Evolutionary conservation across 2,888 invertebrate species (phyloP).

Genomic region (Mesochorus sp.): DNA sequence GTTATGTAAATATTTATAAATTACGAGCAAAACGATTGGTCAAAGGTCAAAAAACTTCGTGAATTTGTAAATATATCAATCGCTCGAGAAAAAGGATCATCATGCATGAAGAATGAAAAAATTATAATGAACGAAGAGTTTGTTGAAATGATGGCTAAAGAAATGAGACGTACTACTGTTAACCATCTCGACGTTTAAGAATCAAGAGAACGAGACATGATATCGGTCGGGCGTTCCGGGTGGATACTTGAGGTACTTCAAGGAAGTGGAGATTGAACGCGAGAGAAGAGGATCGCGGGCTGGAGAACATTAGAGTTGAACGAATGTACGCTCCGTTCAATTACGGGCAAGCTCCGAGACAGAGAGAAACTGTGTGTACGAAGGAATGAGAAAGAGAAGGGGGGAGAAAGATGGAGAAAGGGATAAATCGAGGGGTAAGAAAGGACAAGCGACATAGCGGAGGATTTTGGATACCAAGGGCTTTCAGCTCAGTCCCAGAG

Average conservation of each 20-base stretch:
- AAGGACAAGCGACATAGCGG: constrained; percentile 31
- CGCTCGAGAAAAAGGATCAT: neutral
- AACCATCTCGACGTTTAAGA: constrained; percentile 39
- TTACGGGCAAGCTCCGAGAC: constrained; percentile 26
- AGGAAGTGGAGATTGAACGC: constrained; percentile 6
- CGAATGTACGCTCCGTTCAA: constrained; percentile 47
- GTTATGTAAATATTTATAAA: too few species aligned
- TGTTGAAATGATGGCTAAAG: constrained; percentile 11
- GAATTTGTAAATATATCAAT: neutral
- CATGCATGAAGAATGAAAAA: neutral
- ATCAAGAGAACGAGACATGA: constrained; percentile 17
- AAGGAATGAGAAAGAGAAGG: constrained; percentile 15
- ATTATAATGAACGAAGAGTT: constrained; percentile 16
- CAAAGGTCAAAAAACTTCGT: too few species aligned
- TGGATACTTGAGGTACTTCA: constrained; percentile 14
- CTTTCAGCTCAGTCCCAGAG: constrained; percentile 42
- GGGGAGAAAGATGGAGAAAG: neutral
- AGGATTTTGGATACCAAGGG: constrained; percentile 50
- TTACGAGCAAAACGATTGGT: too few species aligned
- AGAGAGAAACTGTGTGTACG: neutral
- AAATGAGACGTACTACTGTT: neutral
- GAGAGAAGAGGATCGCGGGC: neutral
- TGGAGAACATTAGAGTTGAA: constrained; percentile 20
- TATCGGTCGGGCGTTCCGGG: constrained; percentile 1
- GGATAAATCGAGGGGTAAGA: constrained; percentile 30